A percentile compares a stretch with the other conserved stretches of the same genome.
Conservation (phyloP, 2,888 invertebrate species). For the Dolomedes plantarius region DNA sequence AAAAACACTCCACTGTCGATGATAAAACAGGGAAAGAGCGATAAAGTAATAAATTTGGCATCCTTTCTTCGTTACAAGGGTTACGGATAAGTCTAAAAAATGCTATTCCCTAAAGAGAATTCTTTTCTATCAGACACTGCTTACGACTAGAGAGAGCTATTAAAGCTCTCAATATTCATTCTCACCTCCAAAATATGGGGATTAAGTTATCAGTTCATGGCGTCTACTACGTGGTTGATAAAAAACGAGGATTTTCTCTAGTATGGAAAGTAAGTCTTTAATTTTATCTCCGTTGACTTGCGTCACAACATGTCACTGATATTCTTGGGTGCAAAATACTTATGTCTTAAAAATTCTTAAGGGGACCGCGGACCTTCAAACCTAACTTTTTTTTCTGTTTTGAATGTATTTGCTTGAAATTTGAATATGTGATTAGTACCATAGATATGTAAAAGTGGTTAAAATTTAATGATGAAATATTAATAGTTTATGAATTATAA, state of each 20-base stretch:
- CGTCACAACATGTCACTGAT: no score
- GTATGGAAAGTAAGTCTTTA: conserved; percentile 63
- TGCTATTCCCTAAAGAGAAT: not conserved
- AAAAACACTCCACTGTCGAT: no score
- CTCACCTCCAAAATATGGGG: conserved; percentile 36
- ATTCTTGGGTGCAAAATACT: no score
- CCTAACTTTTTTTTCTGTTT: no score
- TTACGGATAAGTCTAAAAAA: not conserved
- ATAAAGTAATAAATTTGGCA: not conserved
- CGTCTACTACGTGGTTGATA: conserved; percentile 59
- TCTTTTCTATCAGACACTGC: conserved; percentile 22
- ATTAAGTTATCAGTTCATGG: conserved; percentile 64
- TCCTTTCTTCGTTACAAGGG: not conserved
- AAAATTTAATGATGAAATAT: no score
- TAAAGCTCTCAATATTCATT: conserved; percentile 22
- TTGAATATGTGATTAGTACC: no score
- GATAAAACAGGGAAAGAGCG: not conserved
- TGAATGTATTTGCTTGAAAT: no score
- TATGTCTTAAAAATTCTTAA: no score
- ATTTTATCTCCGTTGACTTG: not conserved
- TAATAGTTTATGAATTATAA: no score
- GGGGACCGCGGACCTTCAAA: no score
- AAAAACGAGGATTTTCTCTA: conserved; percentile 41
- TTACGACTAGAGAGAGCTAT: conserved; percentile 10
- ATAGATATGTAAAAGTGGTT: no score